Evolutionary conservation across 37 sponge, comb jelly and placozoan species (phyloP), one percentile per base, ranked within the genome.

Genomic region (Ianthella basta): DNA sequence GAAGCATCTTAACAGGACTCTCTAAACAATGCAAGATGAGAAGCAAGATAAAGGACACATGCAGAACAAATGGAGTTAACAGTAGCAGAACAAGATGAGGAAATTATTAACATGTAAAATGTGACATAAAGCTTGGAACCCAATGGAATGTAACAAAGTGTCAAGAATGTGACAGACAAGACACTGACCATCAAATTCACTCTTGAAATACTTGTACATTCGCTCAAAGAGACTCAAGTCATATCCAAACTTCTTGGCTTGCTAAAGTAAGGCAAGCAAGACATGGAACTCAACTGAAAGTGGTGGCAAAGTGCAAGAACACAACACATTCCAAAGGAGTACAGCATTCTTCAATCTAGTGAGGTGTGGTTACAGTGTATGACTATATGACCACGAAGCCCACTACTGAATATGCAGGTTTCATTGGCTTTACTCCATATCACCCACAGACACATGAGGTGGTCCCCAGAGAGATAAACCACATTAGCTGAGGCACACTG

Each of bases 171-270:
- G 30, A n/a, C n/a, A n/a, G n/a, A n/a, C 27, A 32, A 64, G 66
- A 32, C 8, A 8, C 66, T 32, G 6, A 25, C 27, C 30, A 32
- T 3, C 35, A 55, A 50, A 30, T 6, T 78, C 80, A 12, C 20
- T 37, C 21, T 54, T 60, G 61, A 91, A 91, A 81, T 82, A 84
- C 0, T 82, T 59, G 54, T 85, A 79, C 1, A 91, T 54, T 24
- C 95, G 67, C 77, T 95, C 90, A 81, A 95, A 92, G 66, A 95
- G 68, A 80, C 92, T 91, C 80, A 79, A 75, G 23, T 87, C 92
- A 69, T 67, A 85, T 2, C 88, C 86, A 84, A 60, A 36, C 37
- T 66, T 29, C 72, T 80, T 63, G 18, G 94, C 88, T 78, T 24
- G 60, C 87, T 87, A 55, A 13, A 87, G 33, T 19, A 27, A 83